Conservation (phyloP, 2,797 vertebrate species). For the Sebastes nivosus region DNA sequence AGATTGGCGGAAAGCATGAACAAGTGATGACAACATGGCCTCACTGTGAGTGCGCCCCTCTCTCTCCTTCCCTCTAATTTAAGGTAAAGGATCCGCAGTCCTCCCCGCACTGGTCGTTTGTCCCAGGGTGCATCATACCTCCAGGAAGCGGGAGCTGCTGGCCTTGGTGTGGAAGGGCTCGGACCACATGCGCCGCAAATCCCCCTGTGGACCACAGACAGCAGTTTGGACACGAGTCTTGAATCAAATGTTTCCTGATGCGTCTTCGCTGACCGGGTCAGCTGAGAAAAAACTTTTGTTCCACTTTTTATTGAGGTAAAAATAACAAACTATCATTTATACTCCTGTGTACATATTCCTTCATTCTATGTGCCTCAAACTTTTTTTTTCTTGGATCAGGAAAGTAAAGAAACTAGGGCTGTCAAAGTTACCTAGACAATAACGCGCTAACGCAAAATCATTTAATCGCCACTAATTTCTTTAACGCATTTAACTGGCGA, state of each 20-base stretch:
- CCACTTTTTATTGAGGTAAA: neutral
- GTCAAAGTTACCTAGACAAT: too few relatives aligned
- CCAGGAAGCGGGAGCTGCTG: slow-evolving; percentile 96
- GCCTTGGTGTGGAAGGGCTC: slow-evolving; percentile 98
- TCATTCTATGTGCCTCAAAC: neutral
- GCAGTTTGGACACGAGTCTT: neutral
- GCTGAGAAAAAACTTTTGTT: neutral
- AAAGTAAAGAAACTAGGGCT: neutral
- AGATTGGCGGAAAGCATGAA: slow-evolving; percentile 76
- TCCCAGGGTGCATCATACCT: slow-evolving; percentile 93
- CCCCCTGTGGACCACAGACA: slow-evolving; percentile 83
- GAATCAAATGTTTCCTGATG: neutral
- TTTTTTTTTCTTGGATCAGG: neutral
- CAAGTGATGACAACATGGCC: slow-evolving; percentile 76
- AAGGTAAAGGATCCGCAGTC: slow-evolving; percentile 72
- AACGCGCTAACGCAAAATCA: too few relatives aligned
- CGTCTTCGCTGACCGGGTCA: neutral
- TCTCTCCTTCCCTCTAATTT: slow-evolving; percentile 60
- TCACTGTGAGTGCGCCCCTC: slow-evolving; percentile 75
- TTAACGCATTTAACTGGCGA: too few relatives aligned
- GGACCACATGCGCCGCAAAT: slow-evolving; percentile 99
- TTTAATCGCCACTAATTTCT: too few relatives aligned
- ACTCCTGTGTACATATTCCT: neutral
- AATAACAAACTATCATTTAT: neutral
- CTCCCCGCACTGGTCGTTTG: slow-evolving; percentile 63